Evolutionary conservation across 2,888 invertebrate genomes (phyloP), one percentile per base, ranked within the genome.

Genomic region (Zelleria hepariella): DNA sequence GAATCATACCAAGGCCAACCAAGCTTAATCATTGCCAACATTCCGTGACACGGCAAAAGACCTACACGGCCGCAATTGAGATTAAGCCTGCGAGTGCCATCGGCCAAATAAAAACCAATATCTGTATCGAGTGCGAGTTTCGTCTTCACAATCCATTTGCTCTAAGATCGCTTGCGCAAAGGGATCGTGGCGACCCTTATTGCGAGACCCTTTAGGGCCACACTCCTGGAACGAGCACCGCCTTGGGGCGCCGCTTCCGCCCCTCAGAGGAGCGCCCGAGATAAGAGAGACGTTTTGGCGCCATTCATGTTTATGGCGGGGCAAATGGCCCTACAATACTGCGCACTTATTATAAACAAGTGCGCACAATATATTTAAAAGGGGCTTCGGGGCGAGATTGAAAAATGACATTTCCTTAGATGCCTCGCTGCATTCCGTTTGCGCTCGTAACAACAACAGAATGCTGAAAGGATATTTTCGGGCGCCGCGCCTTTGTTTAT

Each of bases 251-350:
- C 75, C 77, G 80, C 83, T 85, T 87, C 86, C 87, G 84, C 80
- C 82, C 82, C 78, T 82, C 80, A 73, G 77, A 81, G 85, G 84
- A 86, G 84, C 79, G 77, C 80, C 84, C 85, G 77, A 87, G 88
- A 88, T 88, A 88, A 88, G 88, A 86, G 83, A 86, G 86, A 86
- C 86, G 82, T 87, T 88, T 86, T 85, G 85, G 80, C 85, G 79
- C 87, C 85, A 86, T 88, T 88, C 84, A 86, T 86, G 87, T 87
- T 88, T 86, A 88, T 87, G 74, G 83, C 83, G 70, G 81, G 82
- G 78, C 82, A 85, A 88, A 87, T 86, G 84, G 81, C 79, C 77
- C 77, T 82, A 85, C 80, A 86, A 84, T 83, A 83, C 79, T 78
- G 79, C 82, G 80, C 72, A 82, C 86, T 87, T 86, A 83, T 86